Evolutionary conservation across 2,113 vertebrate species (phyloP), one percentile per base, ranked within the genome.

Genomic region (Catagonus wagneri): DNA sequence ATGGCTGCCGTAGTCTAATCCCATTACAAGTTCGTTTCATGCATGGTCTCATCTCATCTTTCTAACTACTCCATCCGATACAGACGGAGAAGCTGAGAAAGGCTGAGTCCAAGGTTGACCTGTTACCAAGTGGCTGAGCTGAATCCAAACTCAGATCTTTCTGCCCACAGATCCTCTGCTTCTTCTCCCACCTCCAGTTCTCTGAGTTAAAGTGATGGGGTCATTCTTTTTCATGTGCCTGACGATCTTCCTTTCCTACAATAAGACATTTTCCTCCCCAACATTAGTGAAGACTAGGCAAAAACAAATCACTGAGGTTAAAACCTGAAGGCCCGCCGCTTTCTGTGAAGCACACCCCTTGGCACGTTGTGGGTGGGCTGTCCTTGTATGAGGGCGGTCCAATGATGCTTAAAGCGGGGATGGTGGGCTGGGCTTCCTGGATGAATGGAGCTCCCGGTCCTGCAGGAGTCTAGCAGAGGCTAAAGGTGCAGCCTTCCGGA

Each of bases 1-100:
- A 4, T 15, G 11, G 58, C 52, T 32, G 61, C 61, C 20, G 0
- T 25, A 2, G 29, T 36, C 54, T 58, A 25, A 68, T 50, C 74
- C 39, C 44, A 2, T 60, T 2, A 25, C 76, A 0, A 0, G 3
- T 25, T 14, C 0, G 8, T 6, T 3, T 60, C 16, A 29, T 8
- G 1, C 54, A 0, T 3, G 36, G 54, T 50, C 76, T 93, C 52
- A 0, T 29, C 34, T 74, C 89, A 10, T 83, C 52, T 83, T 74
- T 3, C 0, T 34, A 15, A 7, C 8, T 14, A 1, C 20, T 44
- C 19, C 27, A 3, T 25, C 23, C 7, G 17, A 34, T 50, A 19
- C 39, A 3, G 22, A 22, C 14, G 84, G 39, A 36, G 54, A 75
- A 69, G 52, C 44, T 11, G 50, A 27, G 72, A 32, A 56, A 15